These are phyloP conservation scores for Pao palembangensis DNA, from an alignment of 2,113 vertebrate species.

Conservation along the genomic window DNA sequence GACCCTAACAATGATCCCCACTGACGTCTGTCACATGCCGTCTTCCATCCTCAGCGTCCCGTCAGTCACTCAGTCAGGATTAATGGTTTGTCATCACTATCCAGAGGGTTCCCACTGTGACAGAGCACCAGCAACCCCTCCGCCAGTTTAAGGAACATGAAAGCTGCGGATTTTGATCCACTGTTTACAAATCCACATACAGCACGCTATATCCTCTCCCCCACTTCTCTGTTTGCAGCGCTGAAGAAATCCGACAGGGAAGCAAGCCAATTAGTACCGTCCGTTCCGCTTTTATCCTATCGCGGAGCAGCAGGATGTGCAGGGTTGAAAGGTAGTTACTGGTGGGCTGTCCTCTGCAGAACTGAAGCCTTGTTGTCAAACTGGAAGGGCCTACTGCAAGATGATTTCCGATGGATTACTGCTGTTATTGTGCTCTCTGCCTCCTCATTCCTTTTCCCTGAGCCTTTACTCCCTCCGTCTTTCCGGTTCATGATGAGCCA, in stretches of 20 bases:
- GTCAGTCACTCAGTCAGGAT: constrained; percentile 39
- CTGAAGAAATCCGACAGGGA: constrained; percentile 58
- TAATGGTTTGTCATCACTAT: constrained; percentile 24
- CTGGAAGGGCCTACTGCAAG: constrained; percentile 8
- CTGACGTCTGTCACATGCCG: constrained; percentile 16
- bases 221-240: constrained; percentile 10
- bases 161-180: constrained; percentile 44
- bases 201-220: constrained; percentile 20
- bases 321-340: constrained; percentile 45
- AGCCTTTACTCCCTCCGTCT: constrained; percentile 1
- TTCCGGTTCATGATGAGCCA: constrained; percentile 1
- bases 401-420: constrained; percentile 42
- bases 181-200: constrained; percentile 64
- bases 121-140: constrained; percentile 14
- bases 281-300: constrained; percentile 62
- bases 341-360: constrained; percentile 31
- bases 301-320: constrained; percentile 42
- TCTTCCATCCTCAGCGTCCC: constrained; percentile 6
- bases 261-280: constrained; percentile 65
- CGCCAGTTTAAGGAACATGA: constrained; percentile 36
- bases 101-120: background rate
- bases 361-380: constrained; percentile 48
- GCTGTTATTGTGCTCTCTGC: constrained; percentile 9
- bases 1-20: background rate
- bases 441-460: constrained; percentile 9